Percentiles rank a stretch among this genome's conserved stretches.
phyloP scores from a whole-genome alignment of 2,888 invertebrate genomes.

The Melipona beecheii region DNA sequence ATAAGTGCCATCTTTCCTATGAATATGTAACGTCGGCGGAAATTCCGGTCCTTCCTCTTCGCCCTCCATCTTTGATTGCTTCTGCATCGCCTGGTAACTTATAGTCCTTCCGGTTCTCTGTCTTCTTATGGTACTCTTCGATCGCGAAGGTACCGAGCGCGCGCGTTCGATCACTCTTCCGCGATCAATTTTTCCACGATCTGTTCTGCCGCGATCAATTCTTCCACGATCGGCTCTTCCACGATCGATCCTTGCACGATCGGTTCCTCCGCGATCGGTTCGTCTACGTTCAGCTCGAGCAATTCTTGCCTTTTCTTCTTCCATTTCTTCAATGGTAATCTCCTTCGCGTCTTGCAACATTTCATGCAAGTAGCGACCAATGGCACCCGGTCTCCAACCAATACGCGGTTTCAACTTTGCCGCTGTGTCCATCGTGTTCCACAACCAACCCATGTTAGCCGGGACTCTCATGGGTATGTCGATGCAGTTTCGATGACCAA shows the following conservation, averaged over 20 bases:
- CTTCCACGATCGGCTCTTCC: not conserved
- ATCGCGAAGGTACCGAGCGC: slow-evolving; percentile 40
- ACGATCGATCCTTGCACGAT: not conserved
- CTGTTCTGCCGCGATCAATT: not conserved
- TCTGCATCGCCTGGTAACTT: slow-evolving; percentile 45
- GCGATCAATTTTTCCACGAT: not conserved
- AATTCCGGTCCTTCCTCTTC: slow-evolving; percentile 69
- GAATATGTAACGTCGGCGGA: slow-evolving; percentile 81
- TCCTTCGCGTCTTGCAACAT: slow-evolving; percentile 66
- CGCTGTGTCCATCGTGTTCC: slow-evolving; percentile 71
- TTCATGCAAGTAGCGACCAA: slow-evolving; percentile 64
- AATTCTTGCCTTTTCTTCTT: not conserved
- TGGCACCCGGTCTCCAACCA: slow-evolving; percentile 82
- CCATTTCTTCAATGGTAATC: slow-evolving; percentile 9
- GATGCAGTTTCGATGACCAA: slow-evolving; percentile 78
- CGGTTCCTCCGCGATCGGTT: not conserved
- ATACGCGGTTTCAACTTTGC: slow-evolving; percentile 74
- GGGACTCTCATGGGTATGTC: slow-evolving; percentile 75
- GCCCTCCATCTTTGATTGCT: slow-evolving; percentile 42
- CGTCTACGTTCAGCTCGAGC: not conserved
- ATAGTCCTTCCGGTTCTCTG: slow-evolving; percentile 16
- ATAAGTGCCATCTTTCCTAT: slow-evolving; percentile 81
- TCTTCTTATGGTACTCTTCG: not conserved
- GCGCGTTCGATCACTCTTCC: slow-evolving; percentile 14
- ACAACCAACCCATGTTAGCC: slow-evolving; percentile 82